phyloP scores from a whole-genome alignment of 2,888 invertebrate genomes.

The Drosophila pegasa region DNA sequence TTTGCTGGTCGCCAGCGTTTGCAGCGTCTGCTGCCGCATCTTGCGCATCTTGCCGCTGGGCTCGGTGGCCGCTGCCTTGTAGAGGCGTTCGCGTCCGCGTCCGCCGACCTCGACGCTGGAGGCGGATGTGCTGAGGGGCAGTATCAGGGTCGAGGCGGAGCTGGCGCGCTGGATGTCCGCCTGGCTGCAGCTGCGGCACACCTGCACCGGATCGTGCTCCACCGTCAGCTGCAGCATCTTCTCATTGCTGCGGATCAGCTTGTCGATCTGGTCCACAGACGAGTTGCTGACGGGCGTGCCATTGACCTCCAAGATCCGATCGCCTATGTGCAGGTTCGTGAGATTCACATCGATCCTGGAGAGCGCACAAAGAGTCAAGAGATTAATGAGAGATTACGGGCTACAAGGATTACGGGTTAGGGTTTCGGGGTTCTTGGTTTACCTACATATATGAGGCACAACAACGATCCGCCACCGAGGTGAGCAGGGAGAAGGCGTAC shows the following conservation, averaged over 20 bases:
- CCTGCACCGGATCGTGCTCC: conserved; percentile 93
- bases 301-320: conserved; percentile 96
- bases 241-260: conserved; percentile 89
- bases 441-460: conserved; percentile 90
- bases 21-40: conserved; percentile 83
- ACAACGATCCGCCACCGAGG: conserved; percentile 89
- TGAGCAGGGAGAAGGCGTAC: conserved; percentile 89
- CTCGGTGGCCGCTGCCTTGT: conserved; percentile 83
- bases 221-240: conserved; percentile 93
- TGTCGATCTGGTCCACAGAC: conserved; percentile 91
- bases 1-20: conserved; percentile 36
- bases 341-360: conserved; percentile 92
- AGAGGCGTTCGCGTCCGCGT: conserved; percentile 80
- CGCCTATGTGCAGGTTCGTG: conserved; percentile 95
- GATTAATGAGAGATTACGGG: background rate
- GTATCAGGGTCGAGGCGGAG: conserved; percentile 76
- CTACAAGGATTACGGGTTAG: background rate
- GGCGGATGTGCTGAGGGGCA: conserved; percentile 80
- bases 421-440: conserved; percentile 68
- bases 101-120: conserved; percentile 80
- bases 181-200: conserved; percentile 86
- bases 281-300: conserved; percentile 94
- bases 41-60: conserved; percentile 87
- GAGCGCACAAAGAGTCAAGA: too few relatives aligned
- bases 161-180: conserved; percentile 83